Conservation (phyloP, 2,113 vertebrate genomes). For the Anser cygnoides region DNA sequence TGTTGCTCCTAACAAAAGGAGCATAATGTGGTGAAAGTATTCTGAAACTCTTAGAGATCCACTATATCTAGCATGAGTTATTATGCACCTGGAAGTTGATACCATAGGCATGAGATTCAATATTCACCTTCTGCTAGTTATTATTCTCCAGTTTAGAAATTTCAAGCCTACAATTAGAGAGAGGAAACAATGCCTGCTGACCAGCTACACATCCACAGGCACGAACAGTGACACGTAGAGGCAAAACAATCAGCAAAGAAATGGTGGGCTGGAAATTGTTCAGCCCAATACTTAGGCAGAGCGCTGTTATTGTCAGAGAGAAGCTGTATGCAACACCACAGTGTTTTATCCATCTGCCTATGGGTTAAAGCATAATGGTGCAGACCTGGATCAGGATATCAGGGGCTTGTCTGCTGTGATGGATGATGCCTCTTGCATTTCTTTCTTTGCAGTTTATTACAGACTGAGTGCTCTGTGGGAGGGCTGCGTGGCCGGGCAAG, state of each 20-base stretch:
- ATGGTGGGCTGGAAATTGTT: neutral
- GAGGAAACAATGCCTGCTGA: neutral
- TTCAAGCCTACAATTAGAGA: neutral
- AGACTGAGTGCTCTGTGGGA: neutral
- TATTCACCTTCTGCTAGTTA: neutral
- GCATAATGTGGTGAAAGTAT: neutral
- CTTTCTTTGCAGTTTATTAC: neutral
- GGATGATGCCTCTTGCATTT: neutral
- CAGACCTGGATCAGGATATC: neutral
- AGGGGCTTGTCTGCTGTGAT: neutral
- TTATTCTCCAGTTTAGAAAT: neutral
- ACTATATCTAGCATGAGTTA: neutral
- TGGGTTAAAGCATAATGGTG: neutral
- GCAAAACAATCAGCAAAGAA: neutral
- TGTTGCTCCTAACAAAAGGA: neutral
- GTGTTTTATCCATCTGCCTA: neutral
- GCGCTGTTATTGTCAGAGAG: neutral
- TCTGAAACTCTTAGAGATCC: neutral
- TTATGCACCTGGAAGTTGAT: neutral
- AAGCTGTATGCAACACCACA: neutral
- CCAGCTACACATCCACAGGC: neutral
- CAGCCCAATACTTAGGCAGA: neutral
- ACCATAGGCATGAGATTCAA: neutral
- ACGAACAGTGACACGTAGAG: neutral
- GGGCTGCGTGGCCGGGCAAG: neutral